Base-by-base conservation (phyloP, 2,888 invertebrate genomes). In the Palloptera scutellata region DNA sequence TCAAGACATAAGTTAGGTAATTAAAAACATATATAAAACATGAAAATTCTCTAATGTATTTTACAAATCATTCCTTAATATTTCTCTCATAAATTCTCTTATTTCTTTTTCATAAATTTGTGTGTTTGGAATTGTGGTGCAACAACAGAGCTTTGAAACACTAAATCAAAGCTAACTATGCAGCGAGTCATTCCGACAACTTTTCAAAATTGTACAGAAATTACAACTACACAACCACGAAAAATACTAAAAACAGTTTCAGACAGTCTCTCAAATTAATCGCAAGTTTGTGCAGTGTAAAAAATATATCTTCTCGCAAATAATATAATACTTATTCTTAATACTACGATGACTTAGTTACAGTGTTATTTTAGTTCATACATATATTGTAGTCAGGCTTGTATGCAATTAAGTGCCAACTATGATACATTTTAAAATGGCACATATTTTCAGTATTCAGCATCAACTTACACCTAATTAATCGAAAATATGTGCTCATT, bases 161-260 rank as follows among this genome's bases (percentile, higher is more conserved):
- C 30, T 30, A 30, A 30, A 30, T 30, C 30, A 30, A 30, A 30
- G 30, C 30, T 30, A 30, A 48, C 6, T 10, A 54, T 13, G 17
- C 54, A n/a, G 17, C 71, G 72, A 77, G 73, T 72, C 77, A 77
- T 77, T 77, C 77, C 77, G 71, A 72, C 71, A 73, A 52, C 17
- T 54, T 54, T 54, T 54, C 6, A 19, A 12, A 54, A 15, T 15
- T 54, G 48, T 48, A 48, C 13, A 48, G 51, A 48, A 48, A 48
- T 48, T 48, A 48, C 51, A 48, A n/a, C 51, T 3, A 13, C 13
- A n/a, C 51, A 2, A 48, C 51, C 2, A n/a, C 51, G 13, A 48
- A n/a, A n/a, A 48, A 3, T n/a, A 15, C 4, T 48, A 4, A 30
- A 48, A 4, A 48, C 51, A 48, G 8, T 45, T 45, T 45, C n/a